These are phyloP conservation scores for Ammospiza maritima DNA, from an alignment of 2,797 vertebrate species.

Conservation along the genomic window DNA sequence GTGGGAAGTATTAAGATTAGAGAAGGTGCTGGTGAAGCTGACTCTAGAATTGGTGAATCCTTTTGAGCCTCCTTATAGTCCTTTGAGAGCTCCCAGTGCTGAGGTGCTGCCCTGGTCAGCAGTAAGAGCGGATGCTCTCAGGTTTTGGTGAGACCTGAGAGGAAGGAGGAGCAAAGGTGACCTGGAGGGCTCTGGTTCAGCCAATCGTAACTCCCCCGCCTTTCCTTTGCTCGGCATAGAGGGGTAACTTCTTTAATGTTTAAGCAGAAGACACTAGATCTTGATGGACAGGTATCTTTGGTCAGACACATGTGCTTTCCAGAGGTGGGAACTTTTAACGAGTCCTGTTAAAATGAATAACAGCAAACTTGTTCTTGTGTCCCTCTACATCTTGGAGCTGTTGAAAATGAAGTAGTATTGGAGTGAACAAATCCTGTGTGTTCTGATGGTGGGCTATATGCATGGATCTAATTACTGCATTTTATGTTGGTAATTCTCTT, in stretches of 20 bases:
- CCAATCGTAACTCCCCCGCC: slow-evolving; percentile 18
- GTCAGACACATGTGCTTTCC: not conserved
- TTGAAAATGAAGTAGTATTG: not conserved
- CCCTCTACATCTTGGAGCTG: not conserved
- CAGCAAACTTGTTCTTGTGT: not conserved
- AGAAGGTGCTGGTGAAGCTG: not conserved
- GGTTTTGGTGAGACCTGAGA: not conserved
- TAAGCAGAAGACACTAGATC: not conserved
- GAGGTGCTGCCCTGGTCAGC: not conserved
- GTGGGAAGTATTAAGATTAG: not conserved
- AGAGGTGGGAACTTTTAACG: not conserved
- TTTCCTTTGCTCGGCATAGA: not conserved
- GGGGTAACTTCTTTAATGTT: slow-evolving; percentile 37
- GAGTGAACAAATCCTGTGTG: not conserved
- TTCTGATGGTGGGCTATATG: not conserved
- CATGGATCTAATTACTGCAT: not conserved
- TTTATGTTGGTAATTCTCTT: not conserved
- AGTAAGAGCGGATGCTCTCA: not conserved
- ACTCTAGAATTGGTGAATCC: not conserved
- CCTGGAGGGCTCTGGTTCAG: slow-evolving; percentile 32
- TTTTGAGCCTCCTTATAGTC: not conserved
- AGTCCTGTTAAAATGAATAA: not conserved
- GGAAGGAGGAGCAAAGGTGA: slow-evolving; percentile 18
- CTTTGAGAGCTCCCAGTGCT: not conserved
- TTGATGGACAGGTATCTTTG: not conserved